A percentile compares a stretch with the other conserved stretches of the same genome.
Evolutionary conservation across 2,113 vertebrate genomes (phyloP).

Genomic region (Peromyscus californicus): DNA sequence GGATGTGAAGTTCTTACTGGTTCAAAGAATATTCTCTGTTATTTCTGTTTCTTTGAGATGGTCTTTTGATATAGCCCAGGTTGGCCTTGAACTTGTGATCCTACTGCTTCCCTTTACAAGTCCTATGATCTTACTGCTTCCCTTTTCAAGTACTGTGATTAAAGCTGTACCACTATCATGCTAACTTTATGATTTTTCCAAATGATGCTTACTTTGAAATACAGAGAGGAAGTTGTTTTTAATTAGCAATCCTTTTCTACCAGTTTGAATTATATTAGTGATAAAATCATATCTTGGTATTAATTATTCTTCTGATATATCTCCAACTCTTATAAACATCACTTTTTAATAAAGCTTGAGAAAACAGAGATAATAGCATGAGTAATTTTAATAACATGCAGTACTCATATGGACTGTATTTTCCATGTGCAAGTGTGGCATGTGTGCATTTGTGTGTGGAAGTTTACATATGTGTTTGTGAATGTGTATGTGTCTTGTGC

Average conservation of each 20-base stretch:
- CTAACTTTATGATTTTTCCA: background rate
- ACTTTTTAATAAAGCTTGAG: conserved; percentile 40
- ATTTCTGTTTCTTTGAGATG: background rate
- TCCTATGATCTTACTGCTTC: too few relatives aligned
- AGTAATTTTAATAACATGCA: conserved; percentile 21
- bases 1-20: background rate
- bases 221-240: background rate
- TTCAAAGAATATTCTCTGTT: background rate
- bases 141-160: background rate
- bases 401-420: background rate
- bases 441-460: background rate
- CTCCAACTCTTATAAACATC: background rate
- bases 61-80: background rate
- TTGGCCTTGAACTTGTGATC: background rate
- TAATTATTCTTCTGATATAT: background rate
- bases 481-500: background rate
- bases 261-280: conserved; percentile 20
- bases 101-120: background rate
- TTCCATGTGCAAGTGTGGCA: background rate
- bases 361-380: background rate
- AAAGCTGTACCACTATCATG: background rate
- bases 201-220: conserved; percentile 31
- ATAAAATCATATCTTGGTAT: conserved; percentile 17
- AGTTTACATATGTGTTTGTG: background rate
- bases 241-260: background rate